Evolutionary conservation across 92 coral and sea anemone species (phyloP).

Genomic region (Palythoa grandiflora): DNA sequence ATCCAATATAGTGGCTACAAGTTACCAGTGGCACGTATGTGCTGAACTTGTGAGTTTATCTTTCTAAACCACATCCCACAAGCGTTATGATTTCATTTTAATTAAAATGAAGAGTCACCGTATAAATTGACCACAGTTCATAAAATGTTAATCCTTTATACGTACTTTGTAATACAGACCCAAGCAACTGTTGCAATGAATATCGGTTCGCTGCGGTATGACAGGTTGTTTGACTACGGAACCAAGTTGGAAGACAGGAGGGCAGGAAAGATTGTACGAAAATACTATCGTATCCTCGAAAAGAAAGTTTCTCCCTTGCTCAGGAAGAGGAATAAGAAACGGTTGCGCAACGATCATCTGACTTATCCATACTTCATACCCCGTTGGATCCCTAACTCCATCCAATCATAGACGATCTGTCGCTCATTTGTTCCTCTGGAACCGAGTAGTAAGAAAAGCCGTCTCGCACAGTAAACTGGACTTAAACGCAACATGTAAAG

Average conservation of each 20-base stretch:
- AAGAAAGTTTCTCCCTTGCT: constrained; percentile 27
- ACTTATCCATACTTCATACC: constrained; percentile 70
- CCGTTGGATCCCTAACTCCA: constrained; percentile 73
- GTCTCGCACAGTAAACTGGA: not conserved
- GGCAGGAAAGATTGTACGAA: constrained; percentile 44
- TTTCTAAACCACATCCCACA: no score
- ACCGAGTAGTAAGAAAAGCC: no score
- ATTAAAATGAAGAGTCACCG: no score
- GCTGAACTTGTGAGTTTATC: no score
- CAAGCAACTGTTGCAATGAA: constrained; percentile 61
- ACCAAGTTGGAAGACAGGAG: constrained; percentile 38
- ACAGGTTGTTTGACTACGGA: constrained; percentile 71
- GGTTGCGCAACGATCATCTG: constrained; percentile 45
- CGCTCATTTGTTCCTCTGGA: not conserved
- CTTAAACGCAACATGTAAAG: not conserved
- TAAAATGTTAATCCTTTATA: not conserved
- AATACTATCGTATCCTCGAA: constrained; percentile 30
- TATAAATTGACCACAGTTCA: no score
- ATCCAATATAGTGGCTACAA: no score
- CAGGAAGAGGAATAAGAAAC: constrained; percentile 46
- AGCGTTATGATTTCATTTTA: no score
- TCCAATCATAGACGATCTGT: constrained; percentile 44
- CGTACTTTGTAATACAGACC: constrained; percentile 26
- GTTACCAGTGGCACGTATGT: no score
- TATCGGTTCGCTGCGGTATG: constrained; percentile 63